Evolutionary conservation across 2,797 vertebrate species (phyloP), one percentile per base, ranked within the genome.

Genomic region (Avahi laniger): DNA sequence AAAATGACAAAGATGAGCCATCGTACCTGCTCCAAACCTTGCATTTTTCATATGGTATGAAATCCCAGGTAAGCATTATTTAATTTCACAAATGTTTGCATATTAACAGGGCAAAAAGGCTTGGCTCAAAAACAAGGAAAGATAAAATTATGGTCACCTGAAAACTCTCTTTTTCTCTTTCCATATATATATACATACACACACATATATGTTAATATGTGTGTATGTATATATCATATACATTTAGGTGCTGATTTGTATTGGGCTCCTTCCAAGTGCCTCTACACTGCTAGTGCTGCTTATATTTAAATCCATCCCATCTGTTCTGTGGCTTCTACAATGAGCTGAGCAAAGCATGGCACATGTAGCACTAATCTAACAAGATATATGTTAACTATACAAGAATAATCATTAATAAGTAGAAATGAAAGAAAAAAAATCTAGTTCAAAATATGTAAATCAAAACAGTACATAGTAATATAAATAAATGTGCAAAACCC

Each of bases 281-380:
- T 79, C 30, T 70, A n/a, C 4, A 93, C 33, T 61, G 33, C 3
- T 18, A 48, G 38, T 54, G 43, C 26, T 61, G 43, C 46, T 96
- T 91, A 79, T 82, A 81, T 83, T 92, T 93, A 88, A 95, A 93
- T 30, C 30, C 46, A 87, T 35, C 3, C 85, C 70, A 91, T 91
- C 82, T 96, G 67, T 63, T 94, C 89, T 78, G 24, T 11, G 24
- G 35, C 24, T 89, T 46, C 50, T 80, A 92, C 59, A 89, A 92
- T 48, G 46, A 54, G 12, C 33, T 88, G 18, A 69, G 26, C 30
- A 90, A 96, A 92, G 17, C 26, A 69, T 30, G 61, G 43, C 38
- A 48, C 13, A 52, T 33, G 65, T 4, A 90, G 33, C 57, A 35
- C 28, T 65, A 87, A 61, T 70, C 46, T 80, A 83, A 92, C 59